A percentile compares a stretch with the other conserved stretches of the same genome.
Conservation (phyloP, 1,140 invertebrate genomes). For the Gryon sp. region DNA sequence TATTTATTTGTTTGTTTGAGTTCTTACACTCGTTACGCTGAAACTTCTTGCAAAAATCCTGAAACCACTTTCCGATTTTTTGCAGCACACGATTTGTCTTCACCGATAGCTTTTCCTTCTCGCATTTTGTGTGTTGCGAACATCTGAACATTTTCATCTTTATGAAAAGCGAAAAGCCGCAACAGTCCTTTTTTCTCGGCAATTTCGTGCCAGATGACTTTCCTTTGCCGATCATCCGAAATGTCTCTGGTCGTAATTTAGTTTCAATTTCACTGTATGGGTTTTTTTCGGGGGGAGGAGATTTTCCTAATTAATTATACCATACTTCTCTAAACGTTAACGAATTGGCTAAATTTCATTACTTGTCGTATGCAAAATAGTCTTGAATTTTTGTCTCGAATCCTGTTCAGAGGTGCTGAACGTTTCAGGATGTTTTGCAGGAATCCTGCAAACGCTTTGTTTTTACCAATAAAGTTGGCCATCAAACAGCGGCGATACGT, state of each 20-base stretch:
- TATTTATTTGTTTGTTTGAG: slow-evolving; percentile 1
- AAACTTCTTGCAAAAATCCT: slow-evolving; percentile 64
- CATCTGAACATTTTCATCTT: slow-evolving; percentile 57
- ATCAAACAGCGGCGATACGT: slow-evolving; percentile 42
- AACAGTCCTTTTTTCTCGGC: slow-evolving; percentile 21
- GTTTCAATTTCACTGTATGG: too few relatives aligned
- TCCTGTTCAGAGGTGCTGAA: slow-evolving; percentile 33
- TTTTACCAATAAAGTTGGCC: slow-evolving; percentile 47
- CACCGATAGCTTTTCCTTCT: slow-evolving; percentile 54
- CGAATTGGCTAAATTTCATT: too few relatives aligned
- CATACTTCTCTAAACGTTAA: too few relatives aligned
- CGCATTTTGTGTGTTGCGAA: slow-evolving; percentile 27
- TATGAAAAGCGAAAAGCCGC: slow-evolving; percentile 31
- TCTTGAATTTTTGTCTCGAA: slow-evolving; percentile 36
- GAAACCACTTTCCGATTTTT: slow-evolving; percentile 72
- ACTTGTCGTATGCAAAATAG: neutral
- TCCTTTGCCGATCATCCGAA: slow-evolving; percentile 35
- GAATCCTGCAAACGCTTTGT: slow-evolving; percentile 53
- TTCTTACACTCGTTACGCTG: slow-evolving; percentile 66
- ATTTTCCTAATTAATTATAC: too few relatives aligned
- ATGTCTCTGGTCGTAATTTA: too few relatives aligned
- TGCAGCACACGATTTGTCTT: slow-evolving; percentile 62
- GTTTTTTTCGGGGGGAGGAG: too few relatives aligned
- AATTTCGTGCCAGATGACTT: slow-evolving; percentile 16
- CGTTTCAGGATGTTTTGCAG: slow-evolving; percentile 50